phyloP scores from a whole-genome alignment of 2,888 invertebrate genomes.

The Choreutis nemorana region DNA sequence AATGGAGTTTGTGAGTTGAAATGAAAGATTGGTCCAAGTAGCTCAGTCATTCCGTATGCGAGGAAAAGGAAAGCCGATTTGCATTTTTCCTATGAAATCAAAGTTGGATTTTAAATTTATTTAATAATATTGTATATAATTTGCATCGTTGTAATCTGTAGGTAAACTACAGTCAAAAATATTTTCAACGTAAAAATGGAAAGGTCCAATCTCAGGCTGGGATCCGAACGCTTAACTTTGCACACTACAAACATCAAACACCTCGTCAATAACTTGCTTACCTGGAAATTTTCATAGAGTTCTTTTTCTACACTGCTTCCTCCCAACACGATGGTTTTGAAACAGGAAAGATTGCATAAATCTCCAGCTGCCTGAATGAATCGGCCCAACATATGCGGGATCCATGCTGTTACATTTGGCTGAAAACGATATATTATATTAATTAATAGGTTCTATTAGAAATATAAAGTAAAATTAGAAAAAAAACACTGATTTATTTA shows the following conservation, averaged over 20 bases:
- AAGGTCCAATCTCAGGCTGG: no score
- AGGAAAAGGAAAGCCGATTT: conserved; percentile 20
- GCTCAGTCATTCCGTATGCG: conserved; percentile 32
- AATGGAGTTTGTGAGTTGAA: conserved; percentile 22
- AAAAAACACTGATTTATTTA: no score
- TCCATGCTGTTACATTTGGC: conserved; percentile 31
- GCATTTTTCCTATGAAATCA: conserved; percentile 19
- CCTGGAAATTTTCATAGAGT: conserved; percentile 27
- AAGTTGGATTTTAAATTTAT: conserved; percentile 2
- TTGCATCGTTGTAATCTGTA: no score
- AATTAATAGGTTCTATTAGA: not conserved
- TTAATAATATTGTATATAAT: no score
- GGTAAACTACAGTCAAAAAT: no score
- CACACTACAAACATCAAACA: conserved; percentile 6
- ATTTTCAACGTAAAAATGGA: no score
- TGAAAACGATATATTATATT: conserved; percentile 17
- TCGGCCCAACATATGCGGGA: conserved; percentile 30
- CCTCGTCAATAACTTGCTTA: conserved; percentile 19
- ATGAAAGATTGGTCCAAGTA: conserved; percentile 26
- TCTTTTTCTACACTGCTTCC: conserved; percentile 29
- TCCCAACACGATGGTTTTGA: conserved; percentile 31
- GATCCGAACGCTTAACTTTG: no score
- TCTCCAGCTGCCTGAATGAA: conserved; percentile 28
- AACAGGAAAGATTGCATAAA: conserved; percentile 33
- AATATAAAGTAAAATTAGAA: no score